Base-by-base conservation (phyloP, 1,140 invertebrate genomes). In the Cyphomyrmex costatus region DNA sequence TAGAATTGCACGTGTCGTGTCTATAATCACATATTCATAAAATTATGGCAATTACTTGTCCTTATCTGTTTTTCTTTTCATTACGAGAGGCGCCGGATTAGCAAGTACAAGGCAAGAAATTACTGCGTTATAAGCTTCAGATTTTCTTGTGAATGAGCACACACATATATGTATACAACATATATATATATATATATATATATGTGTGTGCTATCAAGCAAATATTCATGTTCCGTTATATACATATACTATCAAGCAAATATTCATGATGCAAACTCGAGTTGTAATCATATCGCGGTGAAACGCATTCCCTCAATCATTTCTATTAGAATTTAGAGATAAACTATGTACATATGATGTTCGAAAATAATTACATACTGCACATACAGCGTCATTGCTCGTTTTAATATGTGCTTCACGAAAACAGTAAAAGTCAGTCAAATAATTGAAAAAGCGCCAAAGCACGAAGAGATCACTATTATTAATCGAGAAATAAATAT, bases 41-140 rank as follows among this genome's bases (percentile, higher is more conserved):
- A 88, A 89, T 88, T 77, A 86, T 61, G 2, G 46, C 30, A 16
- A 88, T 89, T 73, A 85, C 53, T 56, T 10, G 33, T 21, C 53
- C 30, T 60, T 16, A 3, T 30, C 24, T 21, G 19, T n/a, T 42
- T 30, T 73, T 36, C n/a, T 58, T 73, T 30, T 73, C n/a, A 21
- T 46, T 2, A 21, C 30, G 21, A 24, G 27, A 24, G 27, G 30
- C 2, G 16, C 19, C 0, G 1, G 10, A 33, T 21, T 16, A 2
- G 8, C 1, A 8, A 70, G 27, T 14, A 27, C 42, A 30, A 58
- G 49, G n/a, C 46, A 53, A 19, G 3, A 60, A 19, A 82, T 30
- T 73, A 73, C 19, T 71, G 36, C 33, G n/a, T 82, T 16, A 24
- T 46, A 30, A 82, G 56, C 65, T 56, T 71, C n/a, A 51, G n/a